Conservation (phyloP, 2,113 vertebrate genomes). For the Alethe diademata region DNA sequence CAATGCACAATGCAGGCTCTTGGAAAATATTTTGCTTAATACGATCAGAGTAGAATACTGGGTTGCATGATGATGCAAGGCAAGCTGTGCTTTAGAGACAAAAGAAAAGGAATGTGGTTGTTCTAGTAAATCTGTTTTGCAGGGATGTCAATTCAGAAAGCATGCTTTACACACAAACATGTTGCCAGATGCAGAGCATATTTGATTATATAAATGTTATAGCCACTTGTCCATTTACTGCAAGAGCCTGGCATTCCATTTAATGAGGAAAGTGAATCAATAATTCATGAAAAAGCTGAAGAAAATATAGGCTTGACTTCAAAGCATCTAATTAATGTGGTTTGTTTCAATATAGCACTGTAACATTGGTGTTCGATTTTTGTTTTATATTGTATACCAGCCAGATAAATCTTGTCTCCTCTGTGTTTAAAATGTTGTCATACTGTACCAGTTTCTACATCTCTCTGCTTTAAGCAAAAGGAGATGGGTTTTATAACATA, state of each 20-base stretch:
- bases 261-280: slow-evolving; percentile 58
- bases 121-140: slow-evolving; percentile 18
- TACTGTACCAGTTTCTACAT: slow-evolving; percentile 59
- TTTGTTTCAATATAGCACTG: slow-evolving; percentile 54
- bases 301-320: slow-evolving; percentile 59
- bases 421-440: slow-evolving; percentile 65
- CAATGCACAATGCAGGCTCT: not conserved
- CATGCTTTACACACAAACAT: slow-evolving; percentile 13
- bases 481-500: slow-evolving; percentile 50
- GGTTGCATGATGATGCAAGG: slow-evolving; percentile 9
- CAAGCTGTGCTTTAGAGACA: slow-evolving; percentile 39
- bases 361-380: slow-evolving; percentile 53
- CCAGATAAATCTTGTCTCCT: slow-evolving; percentile 54
- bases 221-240: slow-evolving; percentile 55
- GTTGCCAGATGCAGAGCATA: slow-evolving; percentile 16
- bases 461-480: slow-evolving; percentile 53
- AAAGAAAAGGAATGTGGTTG: slow-evolving; percentile 33
- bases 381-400: slow-evolving; percentile 43
- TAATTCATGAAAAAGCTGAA: slow-evolving; percentile 58
- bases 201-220: slow-evolving; percentile 59
- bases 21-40: slow-evolving; percentile 1
- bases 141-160: slow-evolving; percentile 26
- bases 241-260: slow-evolving; percentile 39
- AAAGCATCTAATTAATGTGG: slow-evolving; percentile 58
- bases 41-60: not conserved